Percentiles rank a stretch among this genome's conserved stretches.
Evolutionary conservation across 2,888 invertebrate species (phyloP).

Genomic region (Caenorhabditis imperialis): DNA sequence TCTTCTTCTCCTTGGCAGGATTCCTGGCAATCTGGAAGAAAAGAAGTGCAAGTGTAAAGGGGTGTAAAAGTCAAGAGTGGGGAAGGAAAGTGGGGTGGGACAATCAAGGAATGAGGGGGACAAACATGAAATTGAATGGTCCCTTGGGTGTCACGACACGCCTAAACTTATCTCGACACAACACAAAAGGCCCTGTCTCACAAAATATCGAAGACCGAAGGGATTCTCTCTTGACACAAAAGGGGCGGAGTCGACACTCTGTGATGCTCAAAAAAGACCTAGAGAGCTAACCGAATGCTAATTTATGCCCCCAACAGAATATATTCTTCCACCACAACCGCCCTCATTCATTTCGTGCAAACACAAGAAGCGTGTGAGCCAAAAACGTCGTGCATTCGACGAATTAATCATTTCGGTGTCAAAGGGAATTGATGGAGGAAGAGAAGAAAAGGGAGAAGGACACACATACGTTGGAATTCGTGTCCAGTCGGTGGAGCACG

Average conservation of each 20-base stretch:
- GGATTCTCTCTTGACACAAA: slow-evolving; percentile 24
- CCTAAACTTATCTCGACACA: slow-evolving; percentile 36
- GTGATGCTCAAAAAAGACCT: slow-evolving; percentile 32
- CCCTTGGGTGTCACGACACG: slow-evolving; percentile 51
- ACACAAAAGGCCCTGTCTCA: slow-evolving; percentile 9
- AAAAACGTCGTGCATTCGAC: slow-evolving; percentile 47
- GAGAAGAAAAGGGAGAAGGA: slow-evolving; percentile 1
- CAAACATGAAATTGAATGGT: slow-evolving; percentile 61
- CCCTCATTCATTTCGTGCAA: slow-evolving; percentile 18
- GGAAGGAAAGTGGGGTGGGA: slow-evolving; percentile 25
- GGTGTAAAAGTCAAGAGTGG: slow-evolving; percentile 38
- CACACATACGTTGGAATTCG: slow-evolving; percentile 47
- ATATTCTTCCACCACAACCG: slow-evolving; percentile 11
- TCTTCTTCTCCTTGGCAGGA: slow-evolving; percentile 38
- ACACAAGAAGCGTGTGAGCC: slow-evolving; percentile 40
- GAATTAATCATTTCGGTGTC: slow-evolving; percentile 49
- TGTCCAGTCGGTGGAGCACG: slow-evolving; percentile 46
- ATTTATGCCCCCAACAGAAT: slow-evolving; percentile 6
- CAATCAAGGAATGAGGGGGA: slow-evolving; percentile 46
- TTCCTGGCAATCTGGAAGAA: slow-evolving; percentile 40
- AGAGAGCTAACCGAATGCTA: slow-evolving; percentile 8
- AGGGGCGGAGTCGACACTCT: too few species aligned
- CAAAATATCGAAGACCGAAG: slow-evolving; percentile 21
- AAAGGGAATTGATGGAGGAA: slow-evolving; percentile 30
- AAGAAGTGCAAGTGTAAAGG: slow-evolving; percentile 1